Evolutionary conservation across 2,113 vertebrate species (phyloP), one percentile per base, ranked within the genome.

Genomic region (Psammodynastes pulverulentus): DNA sequence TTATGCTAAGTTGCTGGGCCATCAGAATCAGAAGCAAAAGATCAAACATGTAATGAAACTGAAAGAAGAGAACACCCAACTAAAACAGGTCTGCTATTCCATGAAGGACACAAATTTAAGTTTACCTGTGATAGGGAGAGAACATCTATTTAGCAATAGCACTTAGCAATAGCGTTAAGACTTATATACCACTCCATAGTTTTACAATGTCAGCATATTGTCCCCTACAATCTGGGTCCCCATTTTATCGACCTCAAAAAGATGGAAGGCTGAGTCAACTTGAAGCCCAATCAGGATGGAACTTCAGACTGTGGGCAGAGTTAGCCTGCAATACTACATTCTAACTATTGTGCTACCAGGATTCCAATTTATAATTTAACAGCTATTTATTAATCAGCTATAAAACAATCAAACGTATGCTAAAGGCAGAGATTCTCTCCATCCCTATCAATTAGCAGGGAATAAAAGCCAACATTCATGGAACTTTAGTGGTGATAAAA

Each of bases 1-100:
- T 0, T 99, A 99, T 53, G 98, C 98, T 29, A 98, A 97, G 45
- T 97, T 99, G 91, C 96, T 99, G 93, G 99, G 99, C 54, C 99
- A 99, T 95, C 99, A 99, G 95, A 99, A 99, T 96, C 98, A 99
- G 95, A 98, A 98, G 94, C 99, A 99, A 97, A 99, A 99, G 97
- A 99, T 99, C 96, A 99, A 98, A 92, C 99, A 99, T 58, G 98
- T 99, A 93, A 97, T 99, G 96, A 99, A 99, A 94, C 45, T 99
- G 53, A 99, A 99, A 93, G 98, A 99, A 88, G 98, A 99, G 92
- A 99, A 99, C 46, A 89, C 95, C 5, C 93, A 97, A 49, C 97
- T 99, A 3, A 99, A 98, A 96, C 98, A 98, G 98, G 99, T 99
- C 92, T 94, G 88, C 9, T 34, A 34, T 0, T 49, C 21, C 3